Percentiles rank a stretch among this genome's conserved stretches.
Evolutionary conservation across 2,888 invertebrate genomes (phyloP).

Genomic region (Helleia helle): DNA sequence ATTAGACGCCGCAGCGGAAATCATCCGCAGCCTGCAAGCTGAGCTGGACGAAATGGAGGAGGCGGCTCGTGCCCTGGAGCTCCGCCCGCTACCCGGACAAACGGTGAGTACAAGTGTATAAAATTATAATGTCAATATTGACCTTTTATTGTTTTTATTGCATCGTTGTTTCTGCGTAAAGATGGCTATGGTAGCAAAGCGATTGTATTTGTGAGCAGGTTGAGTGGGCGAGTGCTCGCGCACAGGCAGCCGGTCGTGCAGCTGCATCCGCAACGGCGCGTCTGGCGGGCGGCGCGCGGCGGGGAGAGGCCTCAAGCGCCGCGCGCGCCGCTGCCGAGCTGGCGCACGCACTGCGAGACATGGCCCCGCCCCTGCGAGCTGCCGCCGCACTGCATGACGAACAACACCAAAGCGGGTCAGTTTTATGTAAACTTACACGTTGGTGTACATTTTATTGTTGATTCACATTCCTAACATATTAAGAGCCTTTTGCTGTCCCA

Average conservation of each 20-base stretch:
- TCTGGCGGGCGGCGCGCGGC: constrained; percentile 87
- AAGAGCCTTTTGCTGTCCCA: no score
- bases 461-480: no score
- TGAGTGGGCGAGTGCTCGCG: constrained; percentile 61
- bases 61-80: constrained; percentile 80
- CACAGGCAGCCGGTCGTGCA: constrained; percentile 75
- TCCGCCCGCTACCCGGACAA: constrained; percentile 90
- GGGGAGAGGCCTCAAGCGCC: constrained; percentile 84
- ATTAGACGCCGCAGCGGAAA: constrained; percentile 88
- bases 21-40: constrained; percentile 83
- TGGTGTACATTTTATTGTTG: no score
- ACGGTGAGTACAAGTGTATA: constrained; percentile 57
- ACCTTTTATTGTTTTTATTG: no score
- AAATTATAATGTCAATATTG: no score
- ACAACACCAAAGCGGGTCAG: no score
- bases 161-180: no score
- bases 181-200: no score
- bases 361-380: constrained; percentile 84
- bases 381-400: constrained; percentile 80
- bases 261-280: constrained; percentile 90
- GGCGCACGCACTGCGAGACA: constrained; percentile 82
- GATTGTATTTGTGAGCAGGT: constrained; percentile 31
- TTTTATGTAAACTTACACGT: no score
- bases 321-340: constrained; percentile 88
- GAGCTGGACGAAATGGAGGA: constrained; percentile 88